Evolutionary conservation across 2,888 invertebrate species (phyloP), one percentile per base, ranked within the genome.

Genomic region (Cheilosia grossa): DNA sequence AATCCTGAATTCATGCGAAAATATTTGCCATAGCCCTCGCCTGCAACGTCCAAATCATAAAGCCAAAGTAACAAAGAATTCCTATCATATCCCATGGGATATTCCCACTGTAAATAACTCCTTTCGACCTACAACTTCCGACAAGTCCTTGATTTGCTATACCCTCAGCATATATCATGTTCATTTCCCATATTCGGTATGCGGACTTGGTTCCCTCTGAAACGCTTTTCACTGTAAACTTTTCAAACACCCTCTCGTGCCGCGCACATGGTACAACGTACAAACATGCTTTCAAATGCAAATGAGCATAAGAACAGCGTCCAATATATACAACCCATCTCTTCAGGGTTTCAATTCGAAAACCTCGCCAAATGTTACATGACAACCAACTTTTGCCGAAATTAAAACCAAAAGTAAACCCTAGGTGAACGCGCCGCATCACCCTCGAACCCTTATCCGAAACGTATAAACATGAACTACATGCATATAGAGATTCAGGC

Each of bases 391-490:
- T 80, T 83, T 66, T 79, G 37, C 44, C 64, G 27, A 83, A 83
- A 83, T 83, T 83, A 83, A 83, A 83, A 79, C 80, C 74, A 80
- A 83, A 80, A 70, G 80, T 64, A 75, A 74, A 83, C 75, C 63
- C 51, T 47, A 42, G 53, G 53, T 69, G 33, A 40, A 49, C 51
- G 66, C 51, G 66, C 51, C 58, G 19, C 9, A 13, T 44, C 19
- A 40, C 42, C 15, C n/a, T 0, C 10, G 42, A 1, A 24, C 40
- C 66, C 37, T 24, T 53, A 40, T 67, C 24, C 54, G 42, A 63
- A 2, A 1, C 44, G 6, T 6, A 51, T 15, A 15, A 37, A 70
- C 37, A 59, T 54, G 53, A 44, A 19, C 42, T 74, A 61, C 44
- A 13, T 13, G 37, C 13, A 37, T 13, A 37, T 37, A 9, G 30